Evolutionary conservation across 2,888 invertebrate genomes (phyloP).

Genomic region (Eupithecia tripunctaria): DNA sequence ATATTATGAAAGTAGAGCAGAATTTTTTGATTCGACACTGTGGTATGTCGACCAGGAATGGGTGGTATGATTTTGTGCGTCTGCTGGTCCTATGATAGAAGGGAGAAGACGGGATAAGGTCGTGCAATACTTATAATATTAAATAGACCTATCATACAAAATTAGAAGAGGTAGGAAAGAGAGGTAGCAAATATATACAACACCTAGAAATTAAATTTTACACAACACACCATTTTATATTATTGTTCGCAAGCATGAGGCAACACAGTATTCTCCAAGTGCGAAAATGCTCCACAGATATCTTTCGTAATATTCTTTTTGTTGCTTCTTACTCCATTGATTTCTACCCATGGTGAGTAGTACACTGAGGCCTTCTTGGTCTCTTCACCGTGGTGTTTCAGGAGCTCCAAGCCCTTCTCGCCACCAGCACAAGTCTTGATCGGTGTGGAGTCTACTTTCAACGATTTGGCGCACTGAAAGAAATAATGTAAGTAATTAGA

Average conservation of each 20-base stretch:
- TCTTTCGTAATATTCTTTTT: constrained; percentile 50
- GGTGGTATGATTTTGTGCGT: no score
- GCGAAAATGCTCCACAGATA: constrained; percentile 51
- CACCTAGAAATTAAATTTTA: background rate
- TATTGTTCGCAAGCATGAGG: background rate
- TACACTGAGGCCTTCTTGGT: constrained; percentile 49
- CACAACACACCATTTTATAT: background rate
- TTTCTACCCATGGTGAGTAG: constrained; percentile 56
- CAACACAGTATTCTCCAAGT: background rate
- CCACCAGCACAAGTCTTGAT: constrained; percentile 64
- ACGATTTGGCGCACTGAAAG: constrained; percentile 55
- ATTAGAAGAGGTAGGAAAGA: no score
- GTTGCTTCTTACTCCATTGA: constrained; percentile 52
- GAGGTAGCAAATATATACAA: background rate
- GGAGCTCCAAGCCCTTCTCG: constrained; percentile 50
- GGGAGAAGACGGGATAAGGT: no score
- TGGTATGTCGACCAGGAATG: no score
- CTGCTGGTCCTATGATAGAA: no score
- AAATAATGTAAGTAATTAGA: background rate
- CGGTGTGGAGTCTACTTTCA: constrained; percentile 48
- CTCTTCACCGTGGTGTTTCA: constrained; percentile 55
- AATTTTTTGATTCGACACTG: no score
- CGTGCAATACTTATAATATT: no score
- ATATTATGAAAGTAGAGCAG: no score
- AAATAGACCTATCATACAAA: no score